These are phyloP conservation scores for Trichopoda pennipes DNA, from an alignment of 2,888 invertebrate species.

Conservation along the genomic window DNA sequence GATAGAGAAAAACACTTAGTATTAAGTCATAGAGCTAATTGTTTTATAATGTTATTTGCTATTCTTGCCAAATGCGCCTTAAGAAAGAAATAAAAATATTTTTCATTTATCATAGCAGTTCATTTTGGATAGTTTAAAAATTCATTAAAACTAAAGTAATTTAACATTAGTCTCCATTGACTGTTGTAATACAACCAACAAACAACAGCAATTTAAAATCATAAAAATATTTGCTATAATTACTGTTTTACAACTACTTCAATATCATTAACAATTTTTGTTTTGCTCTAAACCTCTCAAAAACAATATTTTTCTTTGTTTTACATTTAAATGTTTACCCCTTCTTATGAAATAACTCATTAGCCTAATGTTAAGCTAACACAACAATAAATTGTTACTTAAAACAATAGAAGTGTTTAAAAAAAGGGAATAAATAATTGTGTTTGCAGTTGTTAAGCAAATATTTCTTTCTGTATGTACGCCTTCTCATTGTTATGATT, in stretches of 20 bases:
- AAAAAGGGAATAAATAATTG: slow-evolving; percentile 26
- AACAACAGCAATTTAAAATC: slow-evolving; percentile 34
- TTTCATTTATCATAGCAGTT: slow-evolving; percentile 42
- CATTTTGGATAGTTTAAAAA: slow-evolving; percentile 51
- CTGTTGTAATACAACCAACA: slow-evolving; percentile 7
- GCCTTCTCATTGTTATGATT: slow-evolving; percentile 37
- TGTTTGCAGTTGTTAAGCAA: slow-evolving; percentile 46
- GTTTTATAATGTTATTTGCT: too few relatives aligned
- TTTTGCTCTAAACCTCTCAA: neutral
- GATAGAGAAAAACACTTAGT: too few relatives aligned
- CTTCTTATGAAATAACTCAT: slow-evolving; percentile 44
- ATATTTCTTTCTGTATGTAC: slow-evolving; percentile 9
- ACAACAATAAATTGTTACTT: neutral
- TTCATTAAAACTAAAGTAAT: slow-evolving; percentile 46
- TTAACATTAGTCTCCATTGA: neutral
- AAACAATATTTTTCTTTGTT: neutral
- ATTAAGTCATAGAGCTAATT: too few relatives aligned
- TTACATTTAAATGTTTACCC: slow-evolving; percentile 2
- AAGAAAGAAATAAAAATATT: neutral
- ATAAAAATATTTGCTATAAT: slow-evolving; percentile 29
- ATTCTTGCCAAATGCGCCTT: too few relatives aligned
- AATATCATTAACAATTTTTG: slow-evolving; percentile 34
- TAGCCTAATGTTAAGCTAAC: slow-evolving; percentile 60
- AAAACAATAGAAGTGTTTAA: neutral
- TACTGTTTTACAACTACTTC: slow-evolving; percentile 43